Percentiles rank a stretch among this genome's conserved stretches.
Conservation (phyloP, 2,888 invertebrate genomes). For the Lasius fuliginosus region DNA sequence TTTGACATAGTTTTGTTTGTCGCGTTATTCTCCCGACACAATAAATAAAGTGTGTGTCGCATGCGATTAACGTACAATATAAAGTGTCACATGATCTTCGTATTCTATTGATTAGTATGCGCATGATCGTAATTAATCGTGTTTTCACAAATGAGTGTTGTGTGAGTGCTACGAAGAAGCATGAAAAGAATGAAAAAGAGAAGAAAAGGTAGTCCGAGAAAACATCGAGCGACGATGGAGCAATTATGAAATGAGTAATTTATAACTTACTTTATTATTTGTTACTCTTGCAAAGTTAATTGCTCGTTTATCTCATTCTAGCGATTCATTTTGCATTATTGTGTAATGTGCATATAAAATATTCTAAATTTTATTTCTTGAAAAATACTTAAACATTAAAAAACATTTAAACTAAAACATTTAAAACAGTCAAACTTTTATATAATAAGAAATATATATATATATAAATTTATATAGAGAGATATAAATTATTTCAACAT, state of each 20-base stretch:
- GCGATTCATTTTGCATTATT: neutral
- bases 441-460: neutral
- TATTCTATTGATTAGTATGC: neutral
- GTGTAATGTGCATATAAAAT: neutral
- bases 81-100: neutral
- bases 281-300: neutral
- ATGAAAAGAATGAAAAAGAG: neutral
- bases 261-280: neutral
- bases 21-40: neutral
- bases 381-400: neutral
- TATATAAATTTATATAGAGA: neutral
- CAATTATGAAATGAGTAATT: neutral
- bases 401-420: neutral
- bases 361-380: neutral
- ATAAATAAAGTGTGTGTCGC: neutral
- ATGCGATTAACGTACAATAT: slow-evolving; percentile 5
- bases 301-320: neutral
- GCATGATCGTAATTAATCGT: neutral
- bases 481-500: neutral
- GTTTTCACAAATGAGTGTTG: neutral
- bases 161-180: neutral
- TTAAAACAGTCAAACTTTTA: neutral
- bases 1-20: neutral
- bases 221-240: neutral
- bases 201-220: neutral